Evolutionary conservation across 2,113 vertebrate genomes (phyloP), one percentile per base, ranked within the genome.

Genomic region (Trogon surrucura): DNA sequence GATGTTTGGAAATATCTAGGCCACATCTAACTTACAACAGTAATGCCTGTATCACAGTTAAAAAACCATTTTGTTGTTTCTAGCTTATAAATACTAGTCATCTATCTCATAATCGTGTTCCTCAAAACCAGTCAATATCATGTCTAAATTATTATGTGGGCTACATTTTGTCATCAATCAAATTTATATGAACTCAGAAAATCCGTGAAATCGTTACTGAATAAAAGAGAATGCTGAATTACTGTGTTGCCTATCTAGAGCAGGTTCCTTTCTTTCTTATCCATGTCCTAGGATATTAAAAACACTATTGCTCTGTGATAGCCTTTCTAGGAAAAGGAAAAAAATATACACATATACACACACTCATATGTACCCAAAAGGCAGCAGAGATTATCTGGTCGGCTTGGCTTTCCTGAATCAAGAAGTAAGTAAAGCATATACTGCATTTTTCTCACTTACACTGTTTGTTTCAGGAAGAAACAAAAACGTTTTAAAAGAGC

Each of bases 111-210:
- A 69, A 60, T 25, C 2, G 1, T 61, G 20, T 82, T 48, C 27
- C 57, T 85, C 64, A 58, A 66, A 89, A 91, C 6, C 20, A 53
- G 73, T 48, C 44, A 81, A 57, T 77, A 74, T 18, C 38, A 61
- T 80, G 23, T 62, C 36, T 60, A 81, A 64, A 25, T 70, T 62
- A 48, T 77, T 80, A 62, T 32, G 38, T 34, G 38, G 53, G 53
- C 18, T 91, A 60, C 47, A 88, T 75, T 69, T 82, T 44, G 50
- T 91, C 45, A 86, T 85, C 75, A 86, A 64, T 72, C 56, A 80
- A 72, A 27, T 38, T 78, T 62, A 48, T 41, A 50, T 27, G 66
- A 92, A 77, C 19, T 47, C 32, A 26, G 47, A 77, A 85, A 77
- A 56, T 23, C 23, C 23, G 13, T 27, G 10, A 60, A 92, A 47